phyloP scores from a whole-genome alignment of 2,888 invertebrate genomes.

The Mellilla xanthometata region DNA sequence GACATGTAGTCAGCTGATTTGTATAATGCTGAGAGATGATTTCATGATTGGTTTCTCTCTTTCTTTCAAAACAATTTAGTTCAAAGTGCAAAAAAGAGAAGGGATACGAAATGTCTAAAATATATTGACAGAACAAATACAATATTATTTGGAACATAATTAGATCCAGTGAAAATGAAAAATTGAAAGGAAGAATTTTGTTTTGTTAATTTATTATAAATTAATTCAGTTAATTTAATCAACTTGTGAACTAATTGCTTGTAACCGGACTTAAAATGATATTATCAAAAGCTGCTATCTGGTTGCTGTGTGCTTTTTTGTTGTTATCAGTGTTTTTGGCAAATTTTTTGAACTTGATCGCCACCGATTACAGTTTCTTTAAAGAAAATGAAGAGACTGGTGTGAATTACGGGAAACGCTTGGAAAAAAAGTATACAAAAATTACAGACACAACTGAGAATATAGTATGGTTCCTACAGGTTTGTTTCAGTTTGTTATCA shows the following conservation, averaged over 20 bases:
- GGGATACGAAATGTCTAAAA: too few species aligned
- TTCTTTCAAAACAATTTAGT: too few species aligned
- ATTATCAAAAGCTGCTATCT: conserved; percentile 84
- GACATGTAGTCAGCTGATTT: too few species aligned
- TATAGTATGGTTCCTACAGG: conserved; percentile 91
- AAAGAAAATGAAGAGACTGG: conserved; percentile 55
- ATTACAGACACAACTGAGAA: conserved; percentile 82
- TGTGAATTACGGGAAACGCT: conserved; percentile 56
- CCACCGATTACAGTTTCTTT: conserved; percentile 80
- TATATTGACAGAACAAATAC: too few species aligned
- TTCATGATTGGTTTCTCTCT: too few species aligned
- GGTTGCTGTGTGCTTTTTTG: conserved; percentile 84
- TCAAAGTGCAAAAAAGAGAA: too few species aligned
- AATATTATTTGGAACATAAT: too few species aligned
- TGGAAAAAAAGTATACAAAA: conserved; percentile 61
- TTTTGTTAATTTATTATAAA: conserved; percentile 14
- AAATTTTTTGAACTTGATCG: conserved; percentile 86
- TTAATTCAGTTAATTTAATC: conserved; percentile 16
- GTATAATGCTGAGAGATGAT: too few species aligned
- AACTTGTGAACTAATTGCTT: conserved; percentile 17
- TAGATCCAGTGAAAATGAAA: neutral
- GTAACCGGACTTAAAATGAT: conserved; percentile 71
- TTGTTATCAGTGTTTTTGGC: conserved; percentile 87
- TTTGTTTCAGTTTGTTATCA: conserved; percentile 48
- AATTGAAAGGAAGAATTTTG: conserved; percentile 15